A percentile compares a stretch with the other conserved stretches of the same genome.
These are phyloP conservation scores for Adelognathus sp. DNA, from an alignment of 2,888 invertebrate genomes.

Conservation along the genomic window DNA sequence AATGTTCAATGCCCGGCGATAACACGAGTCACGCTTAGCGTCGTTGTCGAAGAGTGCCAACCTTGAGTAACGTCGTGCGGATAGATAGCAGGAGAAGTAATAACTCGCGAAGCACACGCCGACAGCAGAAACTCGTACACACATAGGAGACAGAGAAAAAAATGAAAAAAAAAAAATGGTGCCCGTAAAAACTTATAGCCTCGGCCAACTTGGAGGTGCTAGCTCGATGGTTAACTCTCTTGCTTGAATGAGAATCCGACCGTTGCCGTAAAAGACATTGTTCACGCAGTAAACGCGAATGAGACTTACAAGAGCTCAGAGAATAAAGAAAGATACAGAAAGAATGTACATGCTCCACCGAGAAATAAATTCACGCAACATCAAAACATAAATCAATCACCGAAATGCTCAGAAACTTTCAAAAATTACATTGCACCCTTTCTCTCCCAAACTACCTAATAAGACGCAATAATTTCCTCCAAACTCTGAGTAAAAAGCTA, in stretches of 20 bases:
- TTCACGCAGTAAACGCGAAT: constrained; percentile 64
- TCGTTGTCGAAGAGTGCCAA: constrained; percentile 66
- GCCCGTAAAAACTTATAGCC: constrained; percentile 77
- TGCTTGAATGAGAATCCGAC: constrained; percentile 30
- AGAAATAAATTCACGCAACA: not conserved
- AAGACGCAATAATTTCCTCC: no score
- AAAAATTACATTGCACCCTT: no score
- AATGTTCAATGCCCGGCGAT: no score
- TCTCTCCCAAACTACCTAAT: no score
- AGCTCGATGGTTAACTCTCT: not conserved
- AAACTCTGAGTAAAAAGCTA: not conserved
- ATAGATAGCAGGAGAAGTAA: constrained; percentile 68
- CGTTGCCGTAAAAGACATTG: constrained; percentile 73
- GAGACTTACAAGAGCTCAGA: constrained; percentile 35
- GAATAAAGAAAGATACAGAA: not conserved
- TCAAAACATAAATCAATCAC: not conserved
- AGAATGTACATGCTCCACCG: not conserved
- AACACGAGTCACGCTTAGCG: no score
- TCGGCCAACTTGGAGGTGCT: constrained; percentile 77
- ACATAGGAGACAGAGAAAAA: constrained; percentile 73
- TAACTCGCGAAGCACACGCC: constrained; percentile 58
- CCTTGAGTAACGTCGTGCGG: constrained; percentile 66
- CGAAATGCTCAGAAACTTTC: not conserved
- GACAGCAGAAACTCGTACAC: constrained; percentile 63
- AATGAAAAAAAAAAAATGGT: no score